Evolutionary conservation across 2,113 vertebrate species (phyloP).

Genomic region (Pandion haliaetus): DNA sequence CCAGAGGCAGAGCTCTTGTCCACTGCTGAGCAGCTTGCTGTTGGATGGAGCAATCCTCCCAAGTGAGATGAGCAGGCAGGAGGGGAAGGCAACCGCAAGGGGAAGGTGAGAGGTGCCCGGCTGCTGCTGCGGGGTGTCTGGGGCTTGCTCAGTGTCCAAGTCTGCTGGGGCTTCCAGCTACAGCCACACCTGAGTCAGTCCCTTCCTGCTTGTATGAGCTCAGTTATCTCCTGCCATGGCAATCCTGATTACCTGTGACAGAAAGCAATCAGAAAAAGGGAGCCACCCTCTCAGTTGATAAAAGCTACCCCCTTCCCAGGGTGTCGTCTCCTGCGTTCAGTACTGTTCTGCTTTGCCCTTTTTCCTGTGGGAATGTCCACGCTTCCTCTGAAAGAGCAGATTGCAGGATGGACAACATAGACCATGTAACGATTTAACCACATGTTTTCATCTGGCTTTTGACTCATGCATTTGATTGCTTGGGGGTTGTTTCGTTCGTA

Average conservation of each 20-base stretch:
- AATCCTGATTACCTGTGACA: neutral
- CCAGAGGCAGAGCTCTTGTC: neutral
- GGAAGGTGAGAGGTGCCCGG: neutral
- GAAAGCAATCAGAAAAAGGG: neutral
- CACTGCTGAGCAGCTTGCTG: neutral
- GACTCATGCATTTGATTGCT: neutral
- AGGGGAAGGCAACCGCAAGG: neutral
- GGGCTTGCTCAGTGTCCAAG: neutral
- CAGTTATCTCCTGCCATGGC: neutral
- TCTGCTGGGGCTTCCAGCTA: neutral
- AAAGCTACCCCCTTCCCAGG: neutral
- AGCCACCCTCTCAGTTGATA: neutral
- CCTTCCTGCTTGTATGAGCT: neutral
- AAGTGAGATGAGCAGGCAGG: neutral
- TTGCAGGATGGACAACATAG: neutral
- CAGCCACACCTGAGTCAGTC: neutral
- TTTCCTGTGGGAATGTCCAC: neutral
- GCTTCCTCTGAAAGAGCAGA: neutral
- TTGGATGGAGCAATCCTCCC: neutral
- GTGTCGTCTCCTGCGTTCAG: neutral
- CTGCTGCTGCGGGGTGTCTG: neutral
- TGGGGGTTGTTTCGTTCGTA: neutral
- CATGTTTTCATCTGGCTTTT: neutral
- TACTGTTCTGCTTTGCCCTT: neutral
- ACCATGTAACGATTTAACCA: accelerated